Evolutionary conservation across 2,797 vertebrate species (phyloP).

Genomic region (Darevskia mixta): DNA sequence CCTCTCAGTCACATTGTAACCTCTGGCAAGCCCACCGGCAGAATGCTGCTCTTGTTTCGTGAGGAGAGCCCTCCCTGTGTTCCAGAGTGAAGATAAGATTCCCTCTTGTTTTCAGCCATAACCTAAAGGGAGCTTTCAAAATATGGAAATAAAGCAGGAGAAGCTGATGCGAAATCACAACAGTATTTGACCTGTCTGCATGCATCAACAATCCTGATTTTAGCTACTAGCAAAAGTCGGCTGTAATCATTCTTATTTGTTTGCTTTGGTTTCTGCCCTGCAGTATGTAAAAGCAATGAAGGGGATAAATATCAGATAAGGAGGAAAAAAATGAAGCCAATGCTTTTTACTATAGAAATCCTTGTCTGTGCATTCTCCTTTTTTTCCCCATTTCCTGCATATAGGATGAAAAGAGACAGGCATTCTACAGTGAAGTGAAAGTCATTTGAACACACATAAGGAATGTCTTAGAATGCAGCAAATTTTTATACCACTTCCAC

Average conservation of each 20-base stretch:
- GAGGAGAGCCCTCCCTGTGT: conserved; percentile 70
- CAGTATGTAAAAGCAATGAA: conserved; percentile 32
- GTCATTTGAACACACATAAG: background rate
- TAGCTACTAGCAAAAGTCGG: conserved; percentile 70
- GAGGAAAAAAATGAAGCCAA: conserved; percentile 11
- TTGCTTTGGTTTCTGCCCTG: conserved; percentile 48
- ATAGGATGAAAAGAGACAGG: background rate
- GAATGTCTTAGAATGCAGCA: background rate
- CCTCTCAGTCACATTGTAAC: conserved; percentile 74
- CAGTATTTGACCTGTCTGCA: conserved; percentile 71
- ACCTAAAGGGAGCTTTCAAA: conserved; percentile 75
- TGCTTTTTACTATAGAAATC: conserved; percentile 18
- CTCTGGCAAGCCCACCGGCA: conserved; percentile 73
- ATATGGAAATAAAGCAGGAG: conserved; percentile 75
- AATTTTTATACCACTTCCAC: background rate
- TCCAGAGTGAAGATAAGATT: conserved; percentile 62
- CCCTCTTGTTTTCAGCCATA: conserved; percentile 71
- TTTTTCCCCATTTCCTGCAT: background rate
- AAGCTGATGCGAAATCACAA: conserved; percentile 74
- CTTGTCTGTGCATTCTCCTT: background rate
- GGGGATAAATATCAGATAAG: conserved; percentile 11
- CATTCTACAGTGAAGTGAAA: background rate
- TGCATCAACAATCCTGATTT: conserved; percentile 69
- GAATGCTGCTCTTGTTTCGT: conserved; percentile 73
- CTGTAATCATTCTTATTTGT: conserved; percentile 63